Conservation (phyloP, 2,113 vertebrate species). For the Percopsis transmontana region DNA sequence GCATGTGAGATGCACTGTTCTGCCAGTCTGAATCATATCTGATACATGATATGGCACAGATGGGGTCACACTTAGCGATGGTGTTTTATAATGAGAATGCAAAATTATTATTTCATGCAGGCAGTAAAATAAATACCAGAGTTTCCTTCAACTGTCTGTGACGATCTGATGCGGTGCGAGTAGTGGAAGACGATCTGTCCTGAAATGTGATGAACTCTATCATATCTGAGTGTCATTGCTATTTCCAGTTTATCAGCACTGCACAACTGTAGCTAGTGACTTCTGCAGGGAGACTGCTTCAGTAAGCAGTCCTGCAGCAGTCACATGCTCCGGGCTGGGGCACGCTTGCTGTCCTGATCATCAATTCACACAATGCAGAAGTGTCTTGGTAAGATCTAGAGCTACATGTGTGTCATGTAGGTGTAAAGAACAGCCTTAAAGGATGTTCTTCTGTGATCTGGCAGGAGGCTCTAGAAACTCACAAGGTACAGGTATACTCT, state of each 20-base stretch:
- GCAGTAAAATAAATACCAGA: slow-evolving; percentile 1
- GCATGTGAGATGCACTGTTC: slow-evolving; percentile 53
- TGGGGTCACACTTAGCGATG: slow-evolving; percentile 41
- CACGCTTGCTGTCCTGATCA: slow-evolving; percentile 53
- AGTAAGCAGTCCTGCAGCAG: slow-evolving; percentile 64
- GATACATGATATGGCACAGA: slow-evolving; percentile 60
- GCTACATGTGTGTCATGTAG: slow-evolving; percentile 20
- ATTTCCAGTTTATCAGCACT: slow-evolving; percentile 53
- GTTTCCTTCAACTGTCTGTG: not conserved
- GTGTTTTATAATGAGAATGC: slow-evolving; percentile 42
- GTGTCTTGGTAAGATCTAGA: slow-evolving; percentile 40
- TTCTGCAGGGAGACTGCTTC: slow-evolving; percentile 51
- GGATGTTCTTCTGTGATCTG: not conserved
- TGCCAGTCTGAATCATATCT: slow-evolving; percentile 66
- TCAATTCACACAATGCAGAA: slow-evolving; percentile 53
- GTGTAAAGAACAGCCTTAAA: not conserved
- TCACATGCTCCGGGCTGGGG: slow-evolving; percentile 56
- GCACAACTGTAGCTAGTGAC: slow-evolving; percentile 59
- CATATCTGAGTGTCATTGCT: slow-evolving; percentile 40
- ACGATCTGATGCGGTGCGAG: slow-evolving; percentile 8
- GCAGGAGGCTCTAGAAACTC: too few relatives aligned
- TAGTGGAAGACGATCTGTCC: not conserved
- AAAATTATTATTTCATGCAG: slow-evolving; percentile 4
- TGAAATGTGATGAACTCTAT: slow-evolving; percentile 37
- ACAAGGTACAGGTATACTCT: too few relatives aligned